Base-by-base conservation (phyloP, 2,888 invertebrate species). In the Empis livida region DNA sequence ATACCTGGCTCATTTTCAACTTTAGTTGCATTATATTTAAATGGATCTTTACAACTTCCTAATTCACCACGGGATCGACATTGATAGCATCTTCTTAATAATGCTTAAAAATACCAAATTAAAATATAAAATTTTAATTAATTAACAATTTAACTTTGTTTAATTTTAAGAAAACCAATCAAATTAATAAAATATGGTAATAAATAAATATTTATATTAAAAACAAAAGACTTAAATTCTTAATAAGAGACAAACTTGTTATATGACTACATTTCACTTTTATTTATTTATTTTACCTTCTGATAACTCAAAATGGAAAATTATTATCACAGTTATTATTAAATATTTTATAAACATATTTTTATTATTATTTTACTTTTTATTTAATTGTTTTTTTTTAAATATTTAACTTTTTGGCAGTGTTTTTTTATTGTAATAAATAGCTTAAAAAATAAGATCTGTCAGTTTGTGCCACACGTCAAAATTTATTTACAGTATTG, bases 11-110 rank as follows among this genome's bases (percentile, higher is more conserved):
- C 82, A 16, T 72, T 70, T 53, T 81, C 80, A 5, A 82, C 78
- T 56, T 82, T 77, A 0, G 90, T 88, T 13, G 78, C 77, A 72
- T 92, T 92, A 56, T 79, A 80, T 2, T 73, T 76, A 60, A 91
- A 91, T 10, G 84, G 83, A 71, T 93, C 93, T 58, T 87, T 88
- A 65, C 93, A 93, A 53, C 87, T 83, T 5, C 93, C 93, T 35
- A 85, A 68, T 46, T 88, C 87, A 17, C 93, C 92, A 51, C 92
- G 75, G 2, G 92, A 92, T 61, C 92, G 76, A 63, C 93, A 93
- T 55, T 77, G 76, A 60, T 83, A 83, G 66, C 93, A 93, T 64
- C 88, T 75, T 57, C 82, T 79, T 43, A 82, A 71, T 37, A 81
- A 65, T 57, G 80, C 87, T 85, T 63, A 42, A 48, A 31, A 38